phyloP scores from a whole-genome alignment of 2,797 vertebrate species.

The Ctenopoma multispine region DNA sequence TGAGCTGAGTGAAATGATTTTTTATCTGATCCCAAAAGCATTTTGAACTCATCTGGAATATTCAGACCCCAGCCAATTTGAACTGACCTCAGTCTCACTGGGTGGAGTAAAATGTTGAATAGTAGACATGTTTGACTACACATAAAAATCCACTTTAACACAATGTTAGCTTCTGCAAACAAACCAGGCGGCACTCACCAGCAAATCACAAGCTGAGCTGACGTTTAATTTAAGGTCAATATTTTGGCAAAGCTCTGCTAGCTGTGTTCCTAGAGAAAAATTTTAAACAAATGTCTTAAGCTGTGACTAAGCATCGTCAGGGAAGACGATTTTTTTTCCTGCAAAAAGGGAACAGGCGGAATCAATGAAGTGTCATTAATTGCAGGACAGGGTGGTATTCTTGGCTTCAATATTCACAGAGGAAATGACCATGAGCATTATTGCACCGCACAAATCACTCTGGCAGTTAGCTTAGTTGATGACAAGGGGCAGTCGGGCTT shows the following conservation, averaged over 20 bases:
- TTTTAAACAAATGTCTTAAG: conserved; percentile 43
- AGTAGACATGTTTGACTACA: conserved; percentile 53
- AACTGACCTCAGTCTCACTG: conserved; percentile 50
- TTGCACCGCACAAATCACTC: conserved; percentile 61
- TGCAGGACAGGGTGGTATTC: conserved; percentile 56
- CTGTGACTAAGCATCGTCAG: conserved; percentile 27
- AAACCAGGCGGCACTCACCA: conserved; percentile 20
- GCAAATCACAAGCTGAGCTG: conserved; percentile 31
- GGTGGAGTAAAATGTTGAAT: conserved; percentile 46
- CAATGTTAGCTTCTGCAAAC: conserved; percentile 57
- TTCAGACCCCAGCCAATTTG: conserved; percentile 48
- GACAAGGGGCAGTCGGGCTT: conserved; percentile 40
- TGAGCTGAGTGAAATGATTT: conserved; percentile 29
- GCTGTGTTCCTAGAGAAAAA: conserved; percentile 25
- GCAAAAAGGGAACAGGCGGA: conserved; percentile 41
- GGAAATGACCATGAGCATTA: conserved; percentile 64
- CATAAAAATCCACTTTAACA: conserved; percentile 69
- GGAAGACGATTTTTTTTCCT: conserved; percentile 22
- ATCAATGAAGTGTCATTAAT: conserved; percentile 72
- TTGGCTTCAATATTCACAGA: conserved; percentile 63
- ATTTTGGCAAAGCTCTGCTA: conserved; percentile 20
- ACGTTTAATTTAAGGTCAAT: conserved; percentile 37
- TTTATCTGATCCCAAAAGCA: conserved; percentile 13
- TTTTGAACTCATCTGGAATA: conserved; percentile 59
- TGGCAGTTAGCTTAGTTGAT: conserved; percentile 49